Percentiles rank a stretch among this genome's conserved stretches.
Conservation (phyloP, 2,888 invertebrate genomes). For the Eugnorisma glareosa region DNA sequence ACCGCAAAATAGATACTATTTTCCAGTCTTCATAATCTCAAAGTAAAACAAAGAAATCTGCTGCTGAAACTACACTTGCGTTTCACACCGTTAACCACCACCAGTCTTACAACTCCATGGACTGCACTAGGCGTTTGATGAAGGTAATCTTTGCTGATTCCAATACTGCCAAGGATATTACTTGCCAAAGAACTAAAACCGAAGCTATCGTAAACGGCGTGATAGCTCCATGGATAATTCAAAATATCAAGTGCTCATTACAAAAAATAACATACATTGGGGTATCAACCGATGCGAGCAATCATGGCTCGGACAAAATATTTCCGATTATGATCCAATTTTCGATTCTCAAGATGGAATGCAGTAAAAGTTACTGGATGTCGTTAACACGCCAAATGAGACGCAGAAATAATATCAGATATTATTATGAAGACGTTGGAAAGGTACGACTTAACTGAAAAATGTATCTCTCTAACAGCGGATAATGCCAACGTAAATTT, state of each 20-base stretch:
- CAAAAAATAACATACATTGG: slow-evolving; percentile 3
- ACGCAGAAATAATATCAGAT: slow-evolving; percentile 4
- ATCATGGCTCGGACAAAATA: neutral
- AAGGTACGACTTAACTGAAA: no score
- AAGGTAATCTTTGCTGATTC: slow-evolving; percentile 3
- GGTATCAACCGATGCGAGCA: neutral
- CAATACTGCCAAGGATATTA: neutral
- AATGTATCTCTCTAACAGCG: no score
- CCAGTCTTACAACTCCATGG: neutral
- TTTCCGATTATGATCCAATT: neutral
- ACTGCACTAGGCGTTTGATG: no score
- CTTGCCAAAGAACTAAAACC: no score
- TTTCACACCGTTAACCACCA: slow-evolving; percentile 1
- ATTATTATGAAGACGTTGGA: no score
- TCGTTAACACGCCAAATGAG: neutral
- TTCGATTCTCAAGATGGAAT: no score
- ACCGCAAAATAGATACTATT: slow-evolving; percentile 3
- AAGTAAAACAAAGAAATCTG: neutral
- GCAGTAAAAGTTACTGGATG: no score
- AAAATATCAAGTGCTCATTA: neutral
- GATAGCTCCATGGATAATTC: slow-evolving; percentile 6
- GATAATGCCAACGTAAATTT: no score
- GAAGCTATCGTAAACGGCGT: neutral
- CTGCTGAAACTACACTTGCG: neutral
- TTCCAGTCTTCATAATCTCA: neutral